phyloP scores from a whole-genome alignment of 2,113 vertebrate species.

The Theristicus caerulescens region DNA sequence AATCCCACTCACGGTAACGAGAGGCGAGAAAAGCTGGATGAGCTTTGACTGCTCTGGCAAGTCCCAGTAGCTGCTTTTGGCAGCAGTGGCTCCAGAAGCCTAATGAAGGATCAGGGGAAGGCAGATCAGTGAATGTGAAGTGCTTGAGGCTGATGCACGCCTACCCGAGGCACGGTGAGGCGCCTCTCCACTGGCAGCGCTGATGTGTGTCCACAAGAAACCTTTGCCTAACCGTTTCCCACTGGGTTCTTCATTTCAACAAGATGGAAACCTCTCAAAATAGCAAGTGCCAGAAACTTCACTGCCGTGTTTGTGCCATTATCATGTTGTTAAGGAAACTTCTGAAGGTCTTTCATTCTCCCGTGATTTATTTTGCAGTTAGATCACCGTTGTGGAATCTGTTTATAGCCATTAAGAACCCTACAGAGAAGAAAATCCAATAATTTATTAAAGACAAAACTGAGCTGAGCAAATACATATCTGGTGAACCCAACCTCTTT shows the following conservation, averaged over 20 bases:
- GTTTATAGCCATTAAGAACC: neutral
- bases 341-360: neutral
- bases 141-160: neutral
- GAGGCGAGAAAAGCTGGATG: accelerated
- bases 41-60: neutral
- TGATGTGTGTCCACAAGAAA: neutral
- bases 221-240: neutral
- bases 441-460: neutral
- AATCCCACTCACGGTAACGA: accelerated
- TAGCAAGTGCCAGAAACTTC: neutral
- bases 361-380: neutral
- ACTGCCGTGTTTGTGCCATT: neutral
- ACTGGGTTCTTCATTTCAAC: neutral
- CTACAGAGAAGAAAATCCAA: neutral
- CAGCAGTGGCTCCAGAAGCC: neutral
- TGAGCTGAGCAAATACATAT: neutral
- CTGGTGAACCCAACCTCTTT: neutral
- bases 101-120: neutral
- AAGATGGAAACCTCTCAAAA: neutral
- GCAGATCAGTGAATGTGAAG: neutral
- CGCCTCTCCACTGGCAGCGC: neutral
- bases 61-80: neutral
- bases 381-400: neutral
- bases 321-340: conserved; percentile 3
- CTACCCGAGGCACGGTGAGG: accelerated